phyloP scores from a whole-genome alignment of 2,797 vertebrate genomes.

The Pygocentrus nattereri region DNA sequence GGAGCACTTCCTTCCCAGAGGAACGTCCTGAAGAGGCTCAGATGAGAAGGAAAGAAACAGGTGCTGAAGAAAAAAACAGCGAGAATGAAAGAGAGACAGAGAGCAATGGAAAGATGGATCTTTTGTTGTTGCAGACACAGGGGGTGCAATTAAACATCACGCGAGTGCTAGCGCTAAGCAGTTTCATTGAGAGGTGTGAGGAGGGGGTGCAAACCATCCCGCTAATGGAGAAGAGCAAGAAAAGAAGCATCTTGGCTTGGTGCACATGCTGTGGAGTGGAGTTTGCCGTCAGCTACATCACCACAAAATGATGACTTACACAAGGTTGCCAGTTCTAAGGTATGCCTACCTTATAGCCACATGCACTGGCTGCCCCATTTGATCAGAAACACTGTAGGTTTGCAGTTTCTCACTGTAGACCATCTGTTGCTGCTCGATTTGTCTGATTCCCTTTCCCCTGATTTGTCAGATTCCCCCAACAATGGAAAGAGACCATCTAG shows the following conservation, averaged over 20 bases:
- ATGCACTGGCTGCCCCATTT: too few species aligned
- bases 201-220: constrained; percentile 25
- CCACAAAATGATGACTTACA: too few species aligned
- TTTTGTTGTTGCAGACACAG: constrained; percentile 59
- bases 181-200: constrained; percentile 45
- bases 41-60: constrained; percentile 49
- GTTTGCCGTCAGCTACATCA: neutral
- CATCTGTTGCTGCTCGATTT: neutral
- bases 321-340: too few species aligned
- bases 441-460: neutral
- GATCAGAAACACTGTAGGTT: too few species aligned
- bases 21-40: constrained; percentile 38
- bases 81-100: neutral
- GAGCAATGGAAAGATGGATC: constrained; percentile 42
- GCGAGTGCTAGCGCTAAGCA: constrained; percentile 41
- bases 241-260: constrained; percentile 20
- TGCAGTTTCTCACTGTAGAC: too few species aligned
- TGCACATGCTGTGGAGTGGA: neutral
- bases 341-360: too few species aligned
- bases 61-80: constrained; percentile 44
- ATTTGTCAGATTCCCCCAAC: neutral
- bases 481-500: neutral
- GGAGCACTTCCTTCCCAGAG: constrained; percentile 37
- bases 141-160: constrained; percentile 61
- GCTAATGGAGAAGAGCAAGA: constrained; percentile 35